Evolutionary conservation across 1,140 invertebrate species (phyloP).

Genomic region (Drosophila obscura): DNA sequence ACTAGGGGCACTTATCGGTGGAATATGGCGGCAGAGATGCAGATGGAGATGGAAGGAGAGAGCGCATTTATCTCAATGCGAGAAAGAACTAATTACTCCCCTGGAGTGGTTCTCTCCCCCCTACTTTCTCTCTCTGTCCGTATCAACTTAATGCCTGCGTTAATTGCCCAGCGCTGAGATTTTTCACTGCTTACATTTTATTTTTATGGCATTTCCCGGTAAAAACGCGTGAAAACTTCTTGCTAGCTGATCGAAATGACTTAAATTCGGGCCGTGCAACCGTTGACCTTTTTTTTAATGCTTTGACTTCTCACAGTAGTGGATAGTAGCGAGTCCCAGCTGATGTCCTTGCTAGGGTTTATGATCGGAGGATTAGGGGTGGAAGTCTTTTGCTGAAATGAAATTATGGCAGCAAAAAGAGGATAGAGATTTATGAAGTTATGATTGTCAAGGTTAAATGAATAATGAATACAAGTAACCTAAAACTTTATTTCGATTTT

Average conservation of each 20-base stretch:
- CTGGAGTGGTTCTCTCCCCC: slow-evolving; percentile 20
- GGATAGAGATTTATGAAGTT: slow-evolving; percentile 38
- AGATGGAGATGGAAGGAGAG: neutral
- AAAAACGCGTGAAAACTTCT: slow-evolving; percentile 77
- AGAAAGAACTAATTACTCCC: slow-evolving; percentile 60
- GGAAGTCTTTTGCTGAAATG: slow-evolving; percentile 14
- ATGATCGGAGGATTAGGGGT: slow-evolving; percentile 30
- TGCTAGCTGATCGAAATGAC: slow-evolving; percentile 47
- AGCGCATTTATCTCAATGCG: slow-evolving; percentile 27
- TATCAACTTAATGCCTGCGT: slow-evolving; percentile 61
- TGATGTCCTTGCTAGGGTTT: slow-evolving; percentile 30
- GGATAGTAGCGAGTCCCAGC: neutral
- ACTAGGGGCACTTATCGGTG: slow-evolving; percentile 63
- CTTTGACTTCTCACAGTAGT: slow-evolving; percentile 29
- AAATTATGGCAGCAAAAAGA: slow-evolving; percentile 5
- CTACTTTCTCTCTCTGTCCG: slow-evolving; percentile 6
- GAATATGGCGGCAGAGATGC: neutral
- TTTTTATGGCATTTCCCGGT: slow-evolving; percentile 68
- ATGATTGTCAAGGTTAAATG: too few relatives aligned
- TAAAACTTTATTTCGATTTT: too few relatives aligned
- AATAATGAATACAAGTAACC: too few relatives aligned
- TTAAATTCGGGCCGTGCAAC: slow-evolving; percentile 23
- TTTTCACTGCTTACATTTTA: slow-evolving; percentile 63
- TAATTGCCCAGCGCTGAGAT: slow-evolving; percentile 69
- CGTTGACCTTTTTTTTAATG: slow-evolving; percentile 43